Evolutionary conservation across 2,113 vertebrate species (phyloP).

Genomic region (Zosterops japonicus): DNA sequence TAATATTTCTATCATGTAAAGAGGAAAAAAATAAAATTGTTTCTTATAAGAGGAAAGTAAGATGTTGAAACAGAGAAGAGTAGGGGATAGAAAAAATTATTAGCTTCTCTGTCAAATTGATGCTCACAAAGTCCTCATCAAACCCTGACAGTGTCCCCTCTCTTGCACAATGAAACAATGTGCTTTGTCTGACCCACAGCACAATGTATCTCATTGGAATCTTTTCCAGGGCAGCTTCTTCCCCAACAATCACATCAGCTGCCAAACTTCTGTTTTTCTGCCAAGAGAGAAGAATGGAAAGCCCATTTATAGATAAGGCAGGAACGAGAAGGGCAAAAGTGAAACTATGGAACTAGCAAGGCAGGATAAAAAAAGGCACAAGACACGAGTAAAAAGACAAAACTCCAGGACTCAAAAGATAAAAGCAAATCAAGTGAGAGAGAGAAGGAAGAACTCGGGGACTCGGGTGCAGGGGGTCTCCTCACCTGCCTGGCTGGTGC

Average conservation of each 20-base stretch:
- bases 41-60: background rate
- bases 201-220: background rate
- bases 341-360: background rate
- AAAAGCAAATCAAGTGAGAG: background rate
- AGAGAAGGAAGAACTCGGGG: background rate
- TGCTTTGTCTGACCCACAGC: background rate
- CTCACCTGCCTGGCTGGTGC: conserved; percentile 96
- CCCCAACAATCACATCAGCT: background rate
- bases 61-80: background rate
- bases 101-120: background rate
- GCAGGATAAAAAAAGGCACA: background rate
- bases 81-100: background rate
- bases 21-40: background rate
- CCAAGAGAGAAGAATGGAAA: background rate
- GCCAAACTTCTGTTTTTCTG: background rate
- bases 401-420: background rate
- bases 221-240: background rate
- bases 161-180: background rate
- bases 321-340: background rate
- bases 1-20: background rate
- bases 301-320: background rate
- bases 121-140: background rate
- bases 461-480: background rate
- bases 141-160: background rate
- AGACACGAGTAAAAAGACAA: background rate